These are phyloP conservation scores for Barnardius zonarius DNA, from an alignment of 2,113 vertebrate genomes.

Conservation along the genomic window DNA sequence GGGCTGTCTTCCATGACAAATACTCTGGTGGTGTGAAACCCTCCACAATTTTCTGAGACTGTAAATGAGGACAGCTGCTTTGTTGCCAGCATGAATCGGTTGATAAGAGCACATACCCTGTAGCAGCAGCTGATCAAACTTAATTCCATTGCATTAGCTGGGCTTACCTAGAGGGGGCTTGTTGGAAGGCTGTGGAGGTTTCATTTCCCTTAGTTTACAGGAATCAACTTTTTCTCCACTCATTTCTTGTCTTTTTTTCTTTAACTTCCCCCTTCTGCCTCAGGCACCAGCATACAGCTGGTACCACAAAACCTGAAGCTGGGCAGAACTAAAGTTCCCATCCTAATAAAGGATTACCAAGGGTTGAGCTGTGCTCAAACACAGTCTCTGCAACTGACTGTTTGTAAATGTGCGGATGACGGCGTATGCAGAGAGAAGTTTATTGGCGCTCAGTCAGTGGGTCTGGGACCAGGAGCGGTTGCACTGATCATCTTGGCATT, in stretches of 20 bases:
- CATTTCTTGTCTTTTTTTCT: not conserved
- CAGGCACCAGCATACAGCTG: constrained; percentile 72
- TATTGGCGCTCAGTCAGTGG: fast-evolving
- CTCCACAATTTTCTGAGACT: not conserved
- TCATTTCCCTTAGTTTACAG: not conserved
- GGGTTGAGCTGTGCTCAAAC: constrained; percentile 69
- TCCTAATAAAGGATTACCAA: constrained; percentile 72
- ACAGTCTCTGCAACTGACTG: constrained; percentile 61
- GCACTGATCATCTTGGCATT: constrained; percentile 73
- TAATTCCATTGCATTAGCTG: not conserved
- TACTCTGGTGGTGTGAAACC: not conserved
- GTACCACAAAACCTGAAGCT: constrained; percentile 12
- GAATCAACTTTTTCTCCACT: not conserved
- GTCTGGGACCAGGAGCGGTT: constrained; percentile 69
- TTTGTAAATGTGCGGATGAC: constrained; percentile 59
- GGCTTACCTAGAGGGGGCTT: not conserved
- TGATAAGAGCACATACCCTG: not conserved
- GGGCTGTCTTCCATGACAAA: not conserved
- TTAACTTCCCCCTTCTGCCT: not conserved
- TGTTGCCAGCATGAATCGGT: not conserved
- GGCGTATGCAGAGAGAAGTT: not conserved
- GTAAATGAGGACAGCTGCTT: not conserved
- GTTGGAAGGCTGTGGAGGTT: not conserved
- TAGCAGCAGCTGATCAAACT: not conserved
- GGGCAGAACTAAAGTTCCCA: constrained; percentile 46